Conservation (phyloP, 2,888 invertebrate genomes). For the Cremastinae sp. region DNA sequence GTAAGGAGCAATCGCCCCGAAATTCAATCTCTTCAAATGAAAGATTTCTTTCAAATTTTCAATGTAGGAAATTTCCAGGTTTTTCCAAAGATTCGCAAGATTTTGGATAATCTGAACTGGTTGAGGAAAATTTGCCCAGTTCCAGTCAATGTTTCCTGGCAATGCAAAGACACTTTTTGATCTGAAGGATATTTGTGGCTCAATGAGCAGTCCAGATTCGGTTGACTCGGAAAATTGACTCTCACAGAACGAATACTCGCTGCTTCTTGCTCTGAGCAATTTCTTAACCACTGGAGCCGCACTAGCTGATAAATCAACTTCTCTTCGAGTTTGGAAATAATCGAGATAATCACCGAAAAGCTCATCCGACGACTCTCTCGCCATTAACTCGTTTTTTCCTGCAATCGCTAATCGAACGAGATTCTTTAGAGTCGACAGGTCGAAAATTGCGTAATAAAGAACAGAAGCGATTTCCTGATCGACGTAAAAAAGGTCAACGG, state of each 20-base stretch:
- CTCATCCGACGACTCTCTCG: constrained; percentile 76
- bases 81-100: constrained; percentile 82
- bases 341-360: constrained; percentile 81
- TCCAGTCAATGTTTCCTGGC: constrained; percentile 74
- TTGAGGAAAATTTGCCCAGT: constrained; percentile 80
- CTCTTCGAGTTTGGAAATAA: constrained; percentile 77
- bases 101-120: constrained; percentile 77
- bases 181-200: neutral
- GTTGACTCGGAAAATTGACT: constrained; percentile 43
- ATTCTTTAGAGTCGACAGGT: constrained; percentile 82
- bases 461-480: constrained; percentile 83
- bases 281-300: constrained; percentile 40
- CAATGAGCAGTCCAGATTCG: constrained; percentile 23
- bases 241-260: constrained; percentile 20
- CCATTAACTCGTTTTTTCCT: constrained; percentile 74
- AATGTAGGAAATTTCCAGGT: constrained; percentile 81
- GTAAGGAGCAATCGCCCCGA: constrained; percentile 83
- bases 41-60: constrained; percentile 83
- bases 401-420: constrained; percentile 81
- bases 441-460: constrained; percentile 83
- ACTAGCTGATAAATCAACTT: constrained; percentile 22
- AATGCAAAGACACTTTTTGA: constrained; percentile 21
- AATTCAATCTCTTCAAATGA: constrained; percentile 82
- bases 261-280: constrained; percentile 23
- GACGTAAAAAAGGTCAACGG: constrained; percentile 83